Evolutionary conservation across 1,140 invertebrate genomes (phyloP).

Genomic region (Saccostrea echinata): DNA sequence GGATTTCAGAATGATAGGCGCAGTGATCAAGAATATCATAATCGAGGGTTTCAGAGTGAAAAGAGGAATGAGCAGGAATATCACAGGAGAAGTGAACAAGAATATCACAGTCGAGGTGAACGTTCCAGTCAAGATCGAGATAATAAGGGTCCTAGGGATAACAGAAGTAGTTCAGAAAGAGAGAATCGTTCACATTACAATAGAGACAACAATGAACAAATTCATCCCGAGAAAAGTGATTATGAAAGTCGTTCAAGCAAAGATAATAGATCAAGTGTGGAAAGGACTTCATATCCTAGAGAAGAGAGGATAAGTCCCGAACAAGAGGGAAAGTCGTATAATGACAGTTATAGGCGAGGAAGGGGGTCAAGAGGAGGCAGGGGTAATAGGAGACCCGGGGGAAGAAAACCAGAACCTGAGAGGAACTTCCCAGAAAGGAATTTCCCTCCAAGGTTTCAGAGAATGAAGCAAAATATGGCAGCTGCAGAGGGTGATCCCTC

Average conservation of each 20-base stretch:
- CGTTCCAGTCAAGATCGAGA: constrained; percentile 22
- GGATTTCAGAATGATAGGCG: constrained; percentile 21
- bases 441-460: constrained; percentile 44
- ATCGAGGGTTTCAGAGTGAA: background rate
- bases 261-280: constrained; percentile 9
- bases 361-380: constrained; percentile 43
- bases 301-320: constrained; percentile 44
- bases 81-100: constrained; percentile 8
- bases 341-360: constrained; percentile 34
- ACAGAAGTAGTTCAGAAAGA: constrained; percentile 20
- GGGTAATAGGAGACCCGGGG: constrained; percentile 31
- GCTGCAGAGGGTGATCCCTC: background rate
- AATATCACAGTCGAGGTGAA: constrained; percentile 11
- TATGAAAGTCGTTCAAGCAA: background rate
- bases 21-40: constrained; percentile 1
- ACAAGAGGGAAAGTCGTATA: constrained; percentile 16
- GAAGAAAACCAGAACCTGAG: constrained; percentile 15
- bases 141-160: background rate
- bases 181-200: constrained; percentile 34
- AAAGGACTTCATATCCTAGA: constrained; percentile 35
- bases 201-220: constrained; percentile 22
- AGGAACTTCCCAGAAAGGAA: constrained; percentile 52
- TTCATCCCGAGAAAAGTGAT: background rate
- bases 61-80: background rate
- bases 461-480: constrained; percentile 42